Evolutionary conservation across 2,113 vertebrate species (phyloP).

Genomic region (Chaetops frenatus): DNA sequence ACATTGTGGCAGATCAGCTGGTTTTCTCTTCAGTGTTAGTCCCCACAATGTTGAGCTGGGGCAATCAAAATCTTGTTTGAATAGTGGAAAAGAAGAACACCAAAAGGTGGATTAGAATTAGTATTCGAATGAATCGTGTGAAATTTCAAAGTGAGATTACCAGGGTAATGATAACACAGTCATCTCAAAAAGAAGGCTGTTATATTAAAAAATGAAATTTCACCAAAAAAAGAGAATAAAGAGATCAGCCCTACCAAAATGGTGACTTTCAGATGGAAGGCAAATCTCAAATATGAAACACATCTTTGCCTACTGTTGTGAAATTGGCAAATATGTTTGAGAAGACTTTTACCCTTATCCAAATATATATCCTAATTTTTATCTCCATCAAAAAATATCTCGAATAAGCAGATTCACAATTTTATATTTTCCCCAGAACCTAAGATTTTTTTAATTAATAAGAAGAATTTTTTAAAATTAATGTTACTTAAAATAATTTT

Average conservation of each 20-base stretch:
- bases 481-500: neutral
- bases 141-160: constrained; percentile 69
- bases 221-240: constrained; percentile 41
- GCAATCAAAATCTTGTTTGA: constrained; percentile 55
- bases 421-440: neutral
- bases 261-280: constrained; percentile 41
- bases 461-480: too few species aligned
- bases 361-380: neutral
- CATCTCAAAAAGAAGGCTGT: constrained; percentile 32
- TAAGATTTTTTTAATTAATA: neutral
- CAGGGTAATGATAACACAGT: constrained; percentile 43
- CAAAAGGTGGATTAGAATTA: constrained; percentile 56
- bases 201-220: constrained; percentile 65
- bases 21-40: neutral
- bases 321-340: constrained; percentile 36
- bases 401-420: constrained; percentile 49
- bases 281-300: constrained; percentile 45
- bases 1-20: neutral
- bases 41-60: constrained; percentile 18
- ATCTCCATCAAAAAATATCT: neutral
- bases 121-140: constrained; percentile 54
- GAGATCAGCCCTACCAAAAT: constrained; percentile 37
- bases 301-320: constrained; percentile 20
- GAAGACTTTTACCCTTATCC: constrained; percentile 10
- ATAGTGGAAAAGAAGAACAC: constrained; percentile 57